Percentiles rank a stretch among this genome's conserved stretches.
Conservation (phyloP, 2,797 vertebrate species). For the Ficedula albicollis region DNA sequence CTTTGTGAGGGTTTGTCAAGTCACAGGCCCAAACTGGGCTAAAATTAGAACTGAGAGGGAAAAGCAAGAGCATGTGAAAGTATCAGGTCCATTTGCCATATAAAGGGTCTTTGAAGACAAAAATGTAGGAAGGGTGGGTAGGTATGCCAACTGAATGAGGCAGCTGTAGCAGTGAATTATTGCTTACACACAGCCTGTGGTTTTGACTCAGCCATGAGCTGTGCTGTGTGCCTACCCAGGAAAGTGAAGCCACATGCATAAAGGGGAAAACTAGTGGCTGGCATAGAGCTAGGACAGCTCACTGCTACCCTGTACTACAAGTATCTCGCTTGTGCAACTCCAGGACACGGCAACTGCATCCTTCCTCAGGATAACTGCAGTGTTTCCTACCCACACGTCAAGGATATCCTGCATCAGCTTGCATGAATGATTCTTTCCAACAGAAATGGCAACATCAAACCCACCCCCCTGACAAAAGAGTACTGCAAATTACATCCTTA, state of each 20-base stretch:
- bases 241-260: background rate
- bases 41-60: background rate
- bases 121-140: background rate
- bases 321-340: background rate
- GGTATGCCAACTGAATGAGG: background rate
- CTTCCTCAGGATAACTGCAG: background rate
- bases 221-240: background rate
- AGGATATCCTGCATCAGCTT: background rate
- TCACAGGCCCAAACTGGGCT: background rate
- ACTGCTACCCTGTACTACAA: fast-evolving
- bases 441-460: background rate
- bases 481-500: background rate
- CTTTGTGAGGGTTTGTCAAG: background rate
- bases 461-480: background rate
- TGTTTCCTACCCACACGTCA: background rate
- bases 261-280: background rate
- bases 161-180: background rate
- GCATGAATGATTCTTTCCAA: background rate
- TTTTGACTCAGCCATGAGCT: background rate
- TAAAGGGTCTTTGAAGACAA: background rate
- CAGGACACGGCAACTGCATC: background rate
- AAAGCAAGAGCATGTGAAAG: background rate
- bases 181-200: background rate
- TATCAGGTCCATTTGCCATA: background rate
- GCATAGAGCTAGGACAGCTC: background rate